Evolutionary conservation across 1,140 invertebrate genomes (phyloP).

Genomic region (Tetramorium alpestre): DNA sequence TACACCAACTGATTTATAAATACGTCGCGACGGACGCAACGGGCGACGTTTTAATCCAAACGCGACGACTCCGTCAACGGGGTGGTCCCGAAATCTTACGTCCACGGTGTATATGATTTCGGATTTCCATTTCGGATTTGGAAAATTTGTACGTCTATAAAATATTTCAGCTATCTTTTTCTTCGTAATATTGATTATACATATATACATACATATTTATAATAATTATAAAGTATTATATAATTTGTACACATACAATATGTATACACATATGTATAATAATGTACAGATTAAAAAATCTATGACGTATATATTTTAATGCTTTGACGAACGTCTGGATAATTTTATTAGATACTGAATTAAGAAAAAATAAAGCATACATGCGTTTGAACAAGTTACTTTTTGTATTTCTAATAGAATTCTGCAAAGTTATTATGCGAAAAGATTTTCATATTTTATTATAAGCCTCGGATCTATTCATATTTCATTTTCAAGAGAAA

Average conservation of each 20-base stretch:
- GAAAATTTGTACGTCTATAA: neutral
- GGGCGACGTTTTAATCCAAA: conserved; percentile 49
- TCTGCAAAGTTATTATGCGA: neutral
- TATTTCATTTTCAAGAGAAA: neutral
- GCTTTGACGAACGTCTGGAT: neutral
- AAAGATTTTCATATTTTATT: neutral
- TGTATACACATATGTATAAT: no score
- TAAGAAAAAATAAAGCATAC: neutral
- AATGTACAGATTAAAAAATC: no score
- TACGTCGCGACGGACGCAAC: conserved; percentile 25
- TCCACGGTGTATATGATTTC: neutral
- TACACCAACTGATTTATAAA: conserved; percentile 58
- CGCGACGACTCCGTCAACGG: conserved; percentile 34
- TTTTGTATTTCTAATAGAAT: neutral
- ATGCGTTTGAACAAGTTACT: neutral
- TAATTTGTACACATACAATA: no score
- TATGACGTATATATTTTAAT: no score
- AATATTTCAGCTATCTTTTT: neutral
- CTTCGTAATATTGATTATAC: neutral
- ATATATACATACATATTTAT: neutral
- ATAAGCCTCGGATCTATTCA: neutral
- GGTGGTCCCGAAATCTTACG: conserved; percentile 10
- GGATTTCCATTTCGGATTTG: neutral
- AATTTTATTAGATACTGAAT: neutral
- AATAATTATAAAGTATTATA: no score